These are phyloP conservation scores for Erpetoichthys calabaricus DNA, from an alignment of 2,797 vertebrate genomes.

Conservation along the genomic window DNA sequence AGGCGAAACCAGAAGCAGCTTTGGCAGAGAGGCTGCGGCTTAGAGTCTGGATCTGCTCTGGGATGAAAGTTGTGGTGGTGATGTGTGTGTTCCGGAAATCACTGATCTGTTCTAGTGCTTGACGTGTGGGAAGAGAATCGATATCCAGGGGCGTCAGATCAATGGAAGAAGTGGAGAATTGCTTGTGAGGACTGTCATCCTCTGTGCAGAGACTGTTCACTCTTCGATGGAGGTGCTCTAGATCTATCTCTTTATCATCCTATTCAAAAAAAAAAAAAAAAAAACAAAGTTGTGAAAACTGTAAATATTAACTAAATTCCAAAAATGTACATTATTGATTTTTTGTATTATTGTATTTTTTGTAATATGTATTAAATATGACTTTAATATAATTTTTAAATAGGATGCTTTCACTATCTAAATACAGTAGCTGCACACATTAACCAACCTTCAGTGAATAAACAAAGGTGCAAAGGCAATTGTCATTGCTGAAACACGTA, in stretches of 20 bases:
- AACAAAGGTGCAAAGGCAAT: too few species aligned
- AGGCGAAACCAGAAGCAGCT: conserved; percentile 89
- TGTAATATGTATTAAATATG: too few species aligned
- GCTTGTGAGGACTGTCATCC: conserved; percentile 98
- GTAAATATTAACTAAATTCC: too few species aligned
- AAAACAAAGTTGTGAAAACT: too few species aligned
- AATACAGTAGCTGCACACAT: too few species aligned
- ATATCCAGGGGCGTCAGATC: conserved; percentile 97
- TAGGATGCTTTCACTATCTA: too few species aligned
- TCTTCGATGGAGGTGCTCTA: conserved; percentile 96
- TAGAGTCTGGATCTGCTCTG: conserved; percentile 98
- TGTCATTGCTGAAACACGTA: too few species aligned
- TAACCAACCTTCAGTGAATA: too few species aligned
- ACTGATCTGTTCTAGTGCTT: conserved; percentile 97
- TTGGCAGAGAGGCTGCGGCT: conserved; percentile 95
- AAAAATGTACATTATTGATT: too few species aligned
- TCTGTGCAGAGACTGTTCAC: conserved; percentile 99
- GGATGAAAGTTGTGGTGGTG: conserved; percentile 98
- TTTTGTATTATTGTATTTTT: too few species aligned
- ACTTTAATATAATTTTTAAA: too few species aligned
- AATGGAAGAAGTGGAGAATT: conserved; percentile 98
- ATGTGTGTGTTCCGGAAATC: conserved; percentile 99
- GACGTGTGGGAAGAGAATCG: conserved; percentile 89
- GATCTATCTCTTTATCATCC: conserved; percentile 98
- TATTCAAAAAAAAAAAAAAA: too few species aligned